Evolutionary conservation across 1,140 invertebrate genomes (phyloP).

Genomic region (Papilio glaucus): DNA sequence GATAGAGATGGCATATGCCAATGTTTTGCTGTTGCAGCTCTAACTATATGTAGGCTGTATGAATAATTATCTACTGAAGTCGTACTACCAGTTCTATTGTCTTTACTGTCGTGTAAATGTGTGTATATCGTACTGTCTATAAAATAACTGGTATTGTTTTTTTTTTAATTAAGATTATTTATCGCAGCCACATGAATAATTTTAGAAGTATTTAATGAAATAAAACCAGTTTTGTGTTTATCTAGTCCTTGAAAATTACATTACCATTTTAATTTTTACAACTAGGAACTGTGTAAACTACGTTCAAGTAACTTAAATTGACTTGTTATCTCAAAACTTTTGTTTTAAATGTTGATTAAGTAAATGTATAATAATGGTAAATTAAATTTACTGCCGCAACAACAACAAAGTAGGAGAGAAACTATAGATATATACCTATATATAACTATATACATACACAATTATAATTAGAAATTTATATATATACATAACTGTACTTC

Average conservation of each 20-base stretch:
- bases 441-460: too few relatives aligned
- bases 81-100: neutral
- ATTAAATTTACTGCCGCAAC: neutral
- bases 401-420: too few relatives aligned
- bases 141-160: neutral
- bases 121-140: neutral
- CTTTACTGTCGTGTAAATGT: neutral
- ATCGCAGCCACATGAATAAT: neutral
- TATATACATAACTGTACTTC: too few relatives aligned
- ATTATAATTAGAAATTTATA: too few relatives aligned
- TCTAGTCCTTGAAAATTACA: slow-evolving; percentile 1
- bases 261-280: slow-evolving; percentile 6
- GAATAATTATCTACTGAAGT: too few relatives aligned
- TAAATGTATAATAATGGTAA: neutral
- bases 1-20: too few relatives aligned
- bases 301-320: neutral
- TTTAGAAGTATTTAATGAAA: neutral
- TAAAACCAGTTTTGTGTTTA: slow-evolving; percentile 17
- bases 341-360: neutral
- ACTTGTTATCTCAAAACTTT: neutral
- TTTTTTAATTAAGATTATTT: neutral
- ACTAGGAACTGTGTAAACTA: neutral
- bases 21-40: too few relatives aligned
- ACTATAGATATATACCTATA: too few relatives aligned
- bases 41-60: too few relatives aligned